Evolutionary conservation across 2,113 vertebrate species (phyloP).

Genomic region (Actenoides lindsayi): DNA sequence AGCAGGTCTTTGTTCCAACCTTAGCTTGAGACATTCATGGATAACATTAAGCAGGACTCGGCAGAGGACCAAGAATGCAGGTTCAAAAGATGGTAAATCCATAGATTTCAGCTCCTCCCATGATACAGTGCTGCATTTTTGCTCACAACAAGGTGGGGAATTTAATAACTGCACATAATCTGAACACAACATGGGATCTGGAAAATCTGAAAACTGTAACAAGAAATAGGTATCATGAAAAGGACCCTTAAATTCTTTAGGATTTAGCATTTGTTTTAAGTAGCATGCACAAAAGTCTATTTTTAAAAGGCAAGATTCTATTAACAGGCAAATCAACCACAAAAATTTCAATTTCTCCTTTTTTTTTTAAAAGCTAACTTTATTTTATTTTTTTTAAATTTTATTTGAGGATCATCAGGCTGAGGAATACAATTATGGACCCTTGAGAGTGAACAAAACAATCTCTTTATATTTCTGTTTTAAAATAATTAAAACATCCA

Average conservation of each 20-base stretch:
- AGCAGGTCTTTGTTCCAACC: conserved; percentile 95
- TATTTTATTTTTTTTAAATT: background rate
- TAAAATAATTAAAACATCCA: background rate
- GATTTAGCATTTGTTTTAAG: background rate
- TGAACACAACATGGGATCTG: conserved; percentile 91
- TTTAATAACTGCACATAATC: conserved; percentile 90
- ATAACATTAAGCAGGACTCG: conserved; percentile 97
- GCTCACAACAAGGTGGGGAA: conserved; percentile 73
- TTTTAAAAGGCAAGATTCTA: background rate
- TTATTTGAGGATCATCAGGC: background rate
- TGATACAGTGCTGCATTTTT: conserved; percentile 82
- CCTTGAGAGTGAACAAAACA: background rate
- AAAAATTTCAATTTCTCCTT: background rate
- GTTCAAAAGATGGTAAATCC: conserved; percentile 95
- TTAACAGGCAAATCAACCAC: background rate
- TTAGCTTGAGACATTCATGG: conserved; percentile 96
- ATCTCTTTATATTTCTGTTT: background rate
- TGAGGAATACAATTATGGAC: background rate
- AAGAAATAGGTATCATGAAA: conserved; percentile 41
- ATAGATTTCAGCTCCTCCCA: conserved; percentile 92
- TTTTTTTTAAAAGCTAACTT: background rate
- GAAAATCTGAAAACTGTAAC: conserved; percentile 89
- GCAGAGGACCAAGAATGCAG: conserved; percentile 95
- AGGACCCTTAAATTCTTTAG: background rate
- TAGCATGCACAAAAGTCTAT: background rate